phyloP scores from a whole-genome alignment of 2,888 invertebrate genomes.

The Stenolophus ochropezus region DNA sequence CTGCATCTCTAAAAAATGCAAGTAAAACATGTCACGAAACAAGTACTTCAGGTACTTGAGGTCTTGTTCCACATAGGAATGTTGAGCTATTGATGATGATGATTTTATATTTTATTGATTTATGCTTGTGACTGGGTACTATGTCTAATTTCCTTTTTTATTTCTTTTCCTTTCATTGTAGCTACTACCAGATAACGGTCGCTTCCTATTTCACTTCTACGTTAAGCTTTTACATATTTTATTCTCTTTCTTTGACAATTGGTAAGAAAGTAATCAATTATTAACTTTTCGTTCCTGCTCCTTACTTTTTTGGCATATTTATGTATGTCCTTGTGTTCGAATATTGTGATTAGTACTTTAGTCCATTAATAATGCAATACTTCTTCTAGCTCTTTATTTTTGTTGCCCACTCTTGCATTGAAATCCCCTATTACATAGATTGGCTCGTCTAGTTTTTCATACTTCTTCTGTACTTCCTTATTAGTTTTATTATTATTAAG shows the following conservation, averaged over 20 bases:
- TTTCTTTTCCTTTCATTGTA: not conserved
- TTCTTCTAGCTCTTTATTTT: too few species aligned
- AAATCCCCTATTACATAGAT: too few species aligned
- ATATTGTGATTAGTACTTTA: not conserved
- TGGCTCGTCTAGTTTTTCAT: not conserved
- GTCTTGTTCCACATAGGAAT: too few species aligned
- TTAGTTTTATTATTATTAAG: not conserved
- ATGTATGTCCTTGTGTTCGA: not conserved
- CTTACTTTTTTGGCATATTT: not conserved
- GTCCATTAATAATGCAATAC: not conserved
- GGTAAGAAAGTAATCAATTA: not conserved
- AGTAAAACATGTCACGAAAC: too few species aligned
- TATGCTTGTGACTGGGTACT: too few species aligned
- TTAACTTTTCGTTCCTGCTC: not conserved
- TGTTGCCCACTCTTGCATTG: too few species aligned
- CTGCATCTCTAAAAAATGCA: too few species aligned
- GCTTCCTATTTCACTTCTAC: not conserved
- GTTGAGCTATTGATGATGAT: too few species aligned
- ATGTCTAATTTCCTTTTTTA: too few species aligned
- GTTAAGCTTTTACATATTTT: not conserved
- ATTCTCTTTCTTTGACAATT: not conserved
- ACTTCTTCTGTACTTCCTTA: not conserved
- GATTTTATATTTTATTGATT: too few species aligned
- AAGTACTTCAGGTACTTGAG: too few species aligned
- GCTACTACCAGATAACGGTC: not conserved